A percentile compares a stretch with the other conserved stretches of the same genome.
Conservation (phyloP, 1,140 invertebrate genomes). For the Cydia pomonella region DNA sequence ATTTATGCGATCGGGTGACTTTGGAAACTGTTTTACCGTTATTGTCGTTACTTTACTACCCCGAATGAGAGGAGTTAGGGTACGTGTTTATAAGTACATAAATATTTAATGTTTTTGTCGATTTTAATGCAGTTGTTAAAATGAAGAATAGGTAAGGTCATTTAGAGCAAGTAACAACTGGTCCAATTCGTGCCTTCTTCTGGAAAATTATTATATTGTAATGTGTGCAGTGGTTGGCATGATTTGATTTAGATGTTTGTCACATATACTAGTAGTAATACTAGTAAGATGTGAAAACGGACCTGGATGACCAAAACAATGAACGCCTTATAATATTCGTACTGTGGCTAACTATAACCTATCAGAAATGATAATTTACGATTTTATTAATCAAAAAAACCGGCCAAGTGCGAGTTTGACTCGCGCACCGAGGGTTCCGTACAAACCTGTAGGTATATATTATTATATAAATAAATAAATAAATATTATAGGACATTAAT, state of each 20-base stretch:
- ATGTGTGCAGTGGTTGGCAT: background rate
- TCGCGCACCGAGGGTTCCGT: too few species aligned
- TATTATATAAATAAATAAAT: too few species aligned
- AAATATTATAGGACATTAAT: too few species aligned
- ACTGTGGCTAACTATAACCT: too few species aligned
- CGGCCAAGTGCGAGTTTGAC: too few species aligned
- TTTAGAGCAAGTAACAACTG: background rate
- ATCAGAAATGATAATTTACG: too few species aligned
- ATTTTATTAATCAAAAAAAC: too few species aligned
- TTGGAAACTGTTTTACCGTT: slow-evolving; percentile 12
- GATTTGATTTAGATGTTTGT: background rate
- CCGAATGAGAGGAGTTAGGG: background rate
- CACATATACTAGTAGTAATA: background rate
- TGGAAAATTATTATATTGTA: background rate
- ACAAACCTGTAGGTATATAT: too few species aligned
- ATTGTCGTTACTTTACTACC: background rate
- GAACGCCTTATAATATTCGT: too few species aligned
- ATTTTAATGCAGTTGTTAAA: slow-evolving; percentile 9
- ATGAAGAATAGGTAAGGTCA: background rate
- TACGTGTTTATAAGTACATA: slow-evolving; percentile 4
- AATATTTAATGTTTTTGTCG: slow-evolving; percentile 30
- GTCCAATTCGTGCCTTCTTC: background rate
- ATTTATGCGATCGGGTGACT: slow-evolving; percentile 52
- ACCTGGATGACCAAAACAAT: too few species aligned
- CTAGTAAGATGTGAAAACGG: too few species aligned